A percentile compares a stretch with the other conserved stretches of the same genome.
phyloP scores from a whole-genome alignment of 2,113 vertebrate genomes.

The Calidris pugnax region DNA sequence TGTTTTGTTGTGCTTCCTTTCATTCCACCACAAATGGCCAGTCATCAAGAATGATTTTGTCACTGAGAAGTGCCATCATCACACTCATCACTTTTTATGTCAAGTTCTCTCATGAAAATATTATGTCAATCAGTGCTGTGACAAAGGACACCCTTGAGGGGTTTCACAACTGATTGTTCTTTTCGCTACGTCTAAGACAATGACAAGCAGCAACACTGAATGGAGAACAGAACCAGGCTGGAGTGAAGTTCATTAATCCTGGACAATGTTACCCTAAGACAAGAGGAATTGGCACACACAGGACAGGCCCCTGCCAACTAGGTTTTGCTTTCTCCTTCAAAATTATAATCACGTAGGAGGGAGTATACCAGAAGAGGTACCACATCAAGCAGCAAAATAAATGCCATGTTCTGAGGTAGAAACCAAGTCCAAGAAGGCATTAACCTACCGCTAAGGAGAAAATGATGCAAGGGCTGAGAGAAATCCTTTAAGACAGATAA shows the following conservation, averaged over 20 bases:
- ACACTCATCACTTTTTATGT: neutral
- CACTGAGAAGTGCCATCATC: neutral
- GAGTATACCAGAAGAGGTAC: neutral
- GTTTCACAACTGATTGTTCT: neutral
- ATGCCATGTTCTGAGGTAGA: neutral
- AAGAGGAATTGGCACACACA: neutral
- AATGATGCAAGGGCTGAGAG: neutral
- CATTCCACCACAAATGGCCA: neutral
- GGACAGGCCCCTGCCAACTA: neutral
- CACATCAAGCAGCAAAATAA: neutral
- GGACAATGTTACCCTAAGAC: neutral
- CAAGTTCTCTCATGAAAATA: neutral
- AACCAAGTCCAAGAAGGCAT: neutral
- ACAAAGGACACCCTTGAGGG: neutral
- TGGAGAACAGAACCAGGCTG: neutral
- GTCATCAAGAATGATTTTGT: neutral
- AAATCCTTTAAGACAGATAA: neutral
- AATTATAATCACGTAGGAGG: neutral
- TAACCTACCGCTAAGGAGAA: neutral
- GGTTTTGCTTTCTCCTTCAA: neutral
- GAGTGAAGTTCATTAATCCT: neutral
- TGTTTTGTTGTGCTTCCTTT: neutral
- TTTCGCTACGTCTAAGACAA: neutral
- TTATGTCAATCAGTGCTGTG: neutral
- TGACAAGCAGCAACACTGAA: neutral